Evolutionary conservation across 2,888 invertebrate genomes (phyloP), one percentile per base, ranked within the genome.

Genomic region (Acanthosepion esculentum): DNA sequence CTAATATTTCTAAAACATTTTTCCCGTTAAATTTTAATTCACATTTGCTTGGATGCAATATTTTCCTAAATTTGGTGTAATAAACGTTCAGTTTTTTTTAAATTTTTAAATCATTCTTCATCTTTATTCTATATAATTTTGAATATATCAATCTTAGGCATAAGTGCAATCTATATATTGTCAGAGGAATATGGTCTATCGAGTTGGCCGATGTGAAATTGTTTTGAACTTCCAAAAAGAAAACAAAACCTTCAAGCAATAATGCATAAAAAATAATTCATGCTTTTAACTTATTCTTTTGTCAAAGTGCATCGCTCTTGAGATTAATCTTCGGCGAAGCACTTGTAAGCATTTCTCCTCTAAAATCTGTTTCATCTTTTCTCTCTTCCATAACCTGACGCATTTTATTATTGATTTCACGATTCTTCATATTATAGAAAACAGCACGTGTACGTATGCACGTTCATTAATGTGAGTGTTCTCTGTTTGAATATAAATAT

Each of bases 271-370:
- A 78, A 78, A 78, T n/a, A 18, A 33, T n/a, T 15, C 12, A 78
- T 78, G 78, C n/a, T 78, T 78, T 78, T 78, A 78, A 78, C 78
- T 78, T 78, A 78, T 78, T n/a, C n/a, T 10, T n/a, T n/a, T 78
- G 1, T n/a, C 78, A 78, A 78, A 78, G 78, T 78, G 78, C 78
- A 78, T 33, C 10, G 78, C 78, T 78, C 78, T 15, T 78, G 78
- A 15, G 78, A 78, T 78, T 78, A 78, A 78, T 78, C 78, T 15
- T 33, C n/a, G n/a, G 33, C 23, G n/a, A 78, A 78, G n/a, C n/a
- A 78, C 78, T 78, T 78, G 78, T 78, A 10, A 78, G 33, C 78
- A 78, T 78, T 78, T 78, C n/a, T n/a, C 15, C n/a, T 4, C n/a
- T n/a, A 78, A 78, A 78, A 78, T 12, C 8, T 78, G n/a, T 78